Percentiles rank a stretch among this genome's conserved stretches.
Evolutionary conservation across 2,113 vertebrate species (phyloP).

Genomic region (Pycnonotus jocosus): DNA sequence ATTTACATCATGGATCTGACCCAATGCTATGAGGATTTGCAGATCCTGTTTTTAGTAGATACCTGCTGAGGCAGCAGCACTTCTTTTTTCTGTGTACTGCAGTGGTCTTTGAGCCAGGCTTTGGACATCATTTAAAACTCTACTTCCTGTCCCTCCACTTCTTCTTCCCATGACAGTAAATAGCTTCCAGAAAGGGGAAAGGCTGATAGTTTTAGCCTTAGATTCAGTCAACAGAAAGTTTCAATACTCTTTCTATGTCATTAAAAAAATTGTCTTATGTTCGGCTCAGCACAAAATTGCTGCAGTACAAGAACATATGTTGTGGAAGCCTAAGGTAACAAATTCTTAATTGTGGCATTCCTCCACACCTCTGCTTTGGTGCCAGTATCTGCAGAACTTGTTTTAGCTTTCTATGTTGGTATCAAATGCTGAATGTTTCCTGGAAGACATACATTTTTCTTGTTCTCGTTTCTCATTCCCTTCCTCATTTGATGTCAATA

Average conservation of each 20-base stretch:
- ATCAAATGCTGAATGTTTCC: background rate
- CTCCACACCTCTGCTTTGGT: background rate
- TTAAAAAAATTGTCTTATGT: background rate
- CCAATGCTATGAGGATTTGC: background rate
- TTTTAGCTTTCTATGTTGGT: background rate
- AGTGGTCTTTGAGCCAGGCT: background rate
- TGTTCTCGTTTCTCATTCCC: background rate
- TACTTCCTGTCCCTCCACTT: background rate
- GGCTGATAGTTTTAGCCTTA: background rate
- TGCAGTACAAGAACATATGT: background rate
- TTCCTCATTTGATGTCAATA: background rate
- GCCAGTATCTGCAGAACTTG: background rate
- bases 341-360: background rate
- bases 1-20: background rate
- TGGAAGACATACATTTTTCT: background rate
- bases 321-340: background rate
- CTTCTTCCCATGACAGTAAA: background rate
- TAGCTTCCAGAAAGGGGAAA: background rate
- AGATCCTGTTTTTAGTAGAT: background rate
- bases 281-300: background rate
- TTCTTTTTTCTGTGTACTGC: background rate
- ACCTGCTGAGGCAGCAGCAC: background rate
- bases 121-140: background rate
- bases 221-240: background rate
- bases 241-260: background rate